Base-by-base conservation (phyloP, 92 coral and sea anemone genomes). In the Phenganax marumi region DNA sequence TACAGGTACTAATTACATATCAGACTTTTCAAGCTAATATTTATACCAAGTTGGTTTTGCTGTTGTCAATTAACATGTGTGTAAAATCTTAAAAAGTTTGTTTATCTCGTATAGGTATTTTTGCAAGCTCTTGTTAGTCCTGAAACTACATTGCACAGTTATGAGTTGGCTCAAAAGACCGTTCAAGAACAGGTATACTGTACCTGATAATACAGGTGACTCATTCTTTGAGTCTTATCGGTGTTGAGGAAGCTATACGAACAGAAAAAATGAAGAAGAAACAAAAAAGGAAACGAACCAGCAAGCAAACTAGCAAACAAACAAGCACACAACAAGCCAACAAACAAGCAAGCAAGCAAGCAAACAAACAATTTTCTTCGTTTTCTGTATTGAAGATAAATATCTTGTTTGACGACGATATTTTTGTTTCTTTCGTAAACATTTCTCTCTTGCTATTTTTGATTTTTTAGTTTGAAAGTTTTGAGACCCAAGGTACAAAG, bases 401-500 rank as follows among this genome's bases (percentile, higher is more conserved):
- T 5, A 43, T 3, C 16, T 11, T 66, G 47, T 43, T 43, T 66
- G 16, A 26, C 73, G 2, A 5, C 43, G 43, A 4, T 22, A 3
- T 14, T 12, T 46, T 68, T 26, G 8, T 46, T 68, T 72, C 55
- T 72, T 52, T 39, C 10, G 33, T 5, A 70, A 43, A 12, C 5
- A 12, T 43, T 52, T 49, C 8, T 7, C 19, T 18, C 16, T 76
- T 48, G 25, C 18, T 11, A 68, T 47, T 57, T 43, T 66, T 65
- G 12, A 0, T 14, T 23, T 50, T 78, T 63, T 76, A 96, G 99
- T 93, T 92, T 52, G 89, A 89, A 76, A 86, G 70, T 47, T 85
- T 95, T 21, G 95, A 95, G 58, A 84, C 86, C 21, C 97, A 90
- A 68, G 99, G 99, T 14, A 91, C 93, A 3, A 92, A 90, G 84